Percentiles rank a stretch among this genome's conserved stretches.
phyloP scores from a whole-genome alignment of 2,888 invertebrate species.

The Cephalotes varians region DNA sequence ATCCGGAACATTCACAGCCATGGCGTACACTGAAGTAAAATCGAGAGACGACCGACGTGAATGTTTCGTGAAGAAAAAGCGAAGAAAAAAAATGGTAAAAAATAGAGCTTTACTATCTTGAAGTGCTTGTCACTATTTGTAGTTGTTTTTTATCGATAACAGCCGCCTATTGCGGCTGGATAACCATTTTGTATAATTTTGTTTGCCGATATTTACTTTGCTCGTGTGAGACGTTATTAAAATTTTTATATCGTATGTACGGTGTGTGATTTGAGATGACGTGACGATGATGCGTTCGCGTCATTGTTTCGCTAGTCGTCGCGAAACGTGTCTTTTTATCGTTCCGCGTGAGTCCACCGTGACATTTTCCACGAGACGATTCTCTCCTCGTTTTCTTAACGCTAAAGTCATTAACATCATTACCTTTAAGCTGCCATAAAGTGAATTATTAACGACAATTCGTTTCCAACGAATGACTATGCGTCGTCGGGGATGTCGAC shows the following conservation, averaged over 20 bases:
- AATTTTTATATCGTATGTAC: slow-evolving; percentile 36
- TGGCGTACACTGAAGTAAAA: slow-evolving; percentile 19
- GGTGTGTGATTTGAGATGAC: not conserved
- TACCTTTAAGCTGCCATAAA: slow-evolving; percentile 37
- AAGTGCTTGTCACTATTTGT: slow-evolving; percentile 58
- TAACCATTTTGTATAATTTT: slow-evolving; percentile 54
- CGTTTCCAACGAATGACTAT: slow-evolving; percentile 18
- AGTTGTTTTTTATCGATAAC: slow-evolving; percentile 65
- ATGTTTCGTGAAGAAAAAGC: slow-evolving; percentile 10
- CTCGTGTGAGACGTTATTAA: slow-evolving; percentile 25
- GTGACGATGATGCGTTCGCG: slow-evolving; percentile 5
- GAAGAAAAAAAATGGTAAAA: slow-evolving; percentile 8
- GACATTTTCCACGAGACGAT: slow-evolving; percentile 42
- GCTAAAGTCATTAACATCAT: slow-evolving; percentile 25
- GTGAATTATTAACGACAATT: slow-evolving; percentile 34
- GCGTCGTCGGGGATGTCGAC: not conserved
- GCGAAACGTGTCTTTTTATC: slow-evolving; percentile 31
- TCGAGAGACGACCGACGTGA: not conserved
- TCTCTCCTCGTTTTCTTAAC: slow-evolving; percentile 1
- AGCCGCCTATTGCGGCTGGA: slow-evolving; percentile 66
- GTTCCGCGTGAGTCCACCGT: slow-evolving; percentile 15
- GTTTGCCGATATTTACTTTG: slow-evolving; percentile 22
- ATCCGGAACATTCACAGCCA: not conserved
- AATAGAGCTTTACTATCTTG: slow-evolving; percentile 57
- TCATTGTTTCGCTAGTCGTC: not conserved